A percentile compares a stretch with the other conserved stretches of the same genome.
Evolutionary conservation across 2,113 vertebrate species (phyloP).

Genomic region (Heptranchias perlo): DNA sequence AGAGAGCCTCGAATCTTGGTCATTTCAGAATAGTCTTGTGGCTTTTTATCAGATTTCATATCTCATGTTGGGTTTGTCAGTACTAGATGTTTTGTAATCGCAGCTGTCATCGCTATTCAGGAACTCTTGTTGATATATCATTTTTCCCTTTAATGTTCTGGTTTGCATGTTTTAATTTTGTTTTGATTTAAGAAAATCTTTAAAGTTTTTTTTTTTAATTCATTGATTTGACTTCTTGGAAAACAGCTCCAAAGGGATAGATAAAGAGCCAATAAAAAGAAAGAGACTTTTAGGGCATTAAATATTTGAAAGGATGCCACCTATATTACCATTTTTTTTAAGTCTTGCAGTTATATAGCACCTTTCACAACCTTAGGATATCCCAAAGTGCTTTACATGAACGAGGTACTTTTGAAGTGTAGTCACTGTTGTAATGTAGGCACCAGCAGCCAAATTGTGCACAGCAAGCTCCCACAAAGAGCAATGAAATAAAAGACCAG

Average conservation of each 20-base stretch:
- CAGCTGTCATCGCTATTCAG: constrained; percentile 2
- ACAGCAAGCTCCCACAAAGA: not conserved
- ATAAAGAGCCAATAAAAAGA: not conserved
- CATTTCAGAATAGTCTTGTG: constrained; percentile 26
- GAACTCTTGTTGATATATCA: constrained; percentile 24
- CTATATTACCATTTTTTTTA: not conserved
- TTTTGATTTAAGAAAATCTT: constrained; percentile 2
- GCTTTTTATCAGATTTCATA: constrained; percentile 29
- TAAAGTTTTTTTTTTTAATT: too few species aligned
- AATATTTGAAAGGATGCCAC: not conserved
- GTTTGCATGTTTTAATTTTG: constrained; percentile 18
- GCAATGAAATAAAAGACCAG: not conserved
- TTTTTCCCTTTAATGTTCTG: constrained; percentile 9
- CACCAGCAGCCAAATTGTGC: not conserved
- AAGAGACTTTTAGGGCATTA: not conserved
- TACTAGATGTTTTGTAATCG: constrained; percentile 30
- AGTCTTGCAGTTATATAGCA: not conserved
- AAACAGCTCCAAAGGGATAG: not conserved
- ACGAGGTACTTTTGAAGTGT: not conserved
- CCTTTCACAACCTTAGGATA: not conserved
- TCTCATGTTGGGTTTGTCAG: constrained; percentile 27
- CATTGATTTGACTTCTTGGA: not conserved
- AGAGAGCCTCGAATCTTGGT: not conserved
- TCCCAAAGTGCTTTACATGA: not conserved
- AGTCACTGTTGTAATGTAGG: not conserved